Evolutionary conservation across 2,888 invertebrate genomes (phyloP), one percentile per base, ranked within the genome.

Genomic region (Himalopsyche anomala): DNA sequence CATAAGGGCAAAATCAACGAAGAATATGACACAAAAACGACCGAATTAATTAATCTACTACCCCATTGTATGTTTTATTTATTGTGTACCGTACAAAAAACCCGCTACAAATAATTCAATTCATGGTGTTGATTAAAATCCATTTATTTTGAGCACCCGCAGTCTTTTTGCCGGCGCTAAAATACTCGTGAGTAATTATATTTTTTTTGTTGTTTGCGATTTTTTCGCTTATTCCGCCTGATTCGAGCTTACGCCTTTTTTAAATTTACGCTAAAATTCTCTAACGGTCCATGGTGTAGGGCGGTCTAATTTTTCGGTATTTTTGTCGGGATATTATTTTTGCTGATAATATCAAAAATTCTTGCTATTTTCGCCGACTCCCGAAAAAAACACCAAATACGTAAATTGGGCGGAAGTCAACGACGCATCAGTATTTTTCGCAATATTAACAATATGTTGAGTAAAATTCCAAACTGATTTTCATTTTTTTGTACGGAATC

Each of bases 301-400:
- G 28, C 62, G 62, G 62, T 62, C 62, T 19, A 19, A 62, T 62
- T 62, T 62, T 62, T 51, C 51, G 62, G 19, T 62, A 62, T 62
- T 62, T 62, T 62, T 6, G 15, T 15, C 15, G 62, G 8, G 62
- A 5, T 62, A 4, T 62, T 56, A 9, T 62, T 62, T 62, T 62
- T 19, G 62, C 19, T 62, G 62, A 62, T 19, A 19, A 19, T 62
- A 62, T 19, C 62, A 62, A 11, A 4, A 62, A 28, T 62, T 28
- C 19, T 51, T 51, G 51, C 15, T 51, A 15, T 51, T 15, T 51
- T 51, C 4, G 51, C 51, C 15, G 15, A 12, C 15, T 15, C 15
- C 51, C 15, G 15, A 12, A 15, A 15, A 51, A 51, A 51, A 15
- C 51, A 15, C 15, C 15, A 5, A 51, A 51, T 15, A 51, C 2